These are phyloP conservation scores for Keiferia lycopersicella DNA, from an alignment of 2,888 invertebrate genomes.

Conservation along the genomic window DNA sequence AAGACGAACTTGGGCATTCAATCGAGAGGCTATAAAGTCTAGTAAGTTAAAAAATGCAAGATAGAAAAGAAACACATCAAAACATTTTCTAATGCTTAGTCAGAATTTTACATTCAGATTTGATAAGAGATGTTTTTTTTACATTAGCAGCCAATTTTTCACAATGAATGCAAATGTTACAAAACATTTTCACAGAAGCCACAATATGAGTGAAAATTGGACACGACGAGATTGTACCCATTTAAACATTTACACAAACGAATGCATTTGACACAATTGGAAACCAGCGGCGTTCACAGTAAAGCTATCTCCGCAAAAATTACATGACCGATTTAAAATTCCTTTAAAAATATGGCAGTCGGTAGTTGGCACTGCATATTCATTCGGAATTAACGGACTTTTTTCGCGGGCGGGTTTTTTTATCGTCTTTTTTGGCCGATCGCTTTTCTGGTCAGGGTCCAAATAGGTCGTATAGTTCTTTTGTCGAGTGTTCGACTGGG, in stretches of 20 bases:
- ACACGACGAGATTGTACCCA: not conserved
- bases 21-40: too few species aligned
- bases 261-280: not conserved
- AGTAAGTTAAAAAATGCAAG: too few species aligned
- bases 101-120: too few species aligned
- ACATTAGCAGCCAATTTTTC: too few species aligned
- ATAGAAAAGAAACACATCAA: too few species aligned
- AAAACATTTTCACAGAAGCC: not conserved
- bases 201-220: not conserved
- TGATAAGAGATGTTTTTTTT: too few species aligned
- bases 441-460: constrained; percentile 45
- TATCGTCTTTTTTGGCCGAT: constrained; percentile 38
- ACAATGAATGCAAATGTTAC: too few species aligned
- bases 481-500: constrained; percentile 31
- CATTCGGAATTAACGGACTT: constrained; percentile 29
- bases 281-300: not conserved
- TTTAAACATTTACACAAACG: constrained; percentile 7
- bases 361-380: constrained; percentile 27
- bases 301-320: constrained; percentile 15
- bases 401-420: constrained; percentile 34
- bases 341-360: constrained; percentile 22
- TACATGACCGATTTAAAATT: constrained; percentile 16
- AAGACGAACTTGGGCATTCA: not conserved
- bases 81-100: too few species aligned
- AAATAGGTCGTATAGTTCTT: constrained; percentile 44